A percentile compares a stretch with the other conserved stretches of the same genome.
Evolutionary conservation across 2,888 invertebrate genomes (phyloP).

Genomic region (Uloborus plumipes): DNA sequence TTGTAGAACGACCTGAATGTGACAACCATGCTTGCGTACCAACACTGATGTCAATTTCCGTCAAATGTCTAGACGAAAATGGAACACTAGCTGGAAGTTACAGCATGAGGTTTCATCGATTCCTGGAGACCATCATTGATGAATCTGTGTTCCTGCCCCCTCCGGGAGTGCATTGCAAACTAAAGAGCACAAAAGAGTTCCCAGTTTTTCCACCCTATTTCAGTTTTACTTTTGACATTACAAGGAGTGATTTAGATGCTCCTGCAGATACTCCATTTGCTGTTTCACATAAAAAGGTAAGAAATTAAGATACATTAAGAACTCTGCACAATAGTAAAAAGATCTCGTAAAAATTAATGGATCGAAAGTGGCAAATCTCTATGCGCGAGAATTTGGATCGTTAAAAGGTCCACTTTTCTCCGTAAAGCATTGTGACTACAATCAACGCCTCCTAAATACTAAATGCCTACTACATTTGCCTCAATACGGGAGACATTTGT

Average conservation of each 20-base stretch:
- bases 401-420: no score
- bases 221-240: slow-evolving; percentile 40
- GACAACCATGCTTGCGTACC: slow-evolving; percentile 6
- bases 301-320: not conserved
- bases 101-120: slow-evolving; percentile 26
- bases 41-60: slow-evolving; percentile 9
- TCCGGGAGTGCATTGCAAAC: slow-evolving; percentile 18
- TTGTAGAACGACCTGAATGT: slow-evolving; percentile 20
- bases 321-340: no score
- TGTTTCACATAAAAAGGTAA: slow-evolving; percentile 29
- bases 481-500: no score
- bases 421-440: no score
- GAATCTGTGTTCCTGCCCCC: slow-evolving; percentile 27
- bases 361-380: no score
- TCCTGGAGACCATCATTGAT: slow-evolving; percentile 6
- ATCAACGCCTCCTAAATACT: no score
- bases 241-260: not conserved
- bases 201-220: slow-evolving; percentile 36
- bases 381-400: no score
- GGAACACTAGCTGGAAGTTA: not conserved
- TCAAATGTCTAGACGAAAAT: slow-evolving; percentile 8
- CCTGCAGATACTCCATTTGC: not conserved
- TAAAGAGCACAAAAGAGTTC: not conserved
- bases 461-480: no score
- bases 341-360: no score